Evolutionary conservation across 2,888 invertebrate species (phyloP), one percentile per base, ranked within the genome.

Genomic region (Amblyjoppa proteus): DNA sequence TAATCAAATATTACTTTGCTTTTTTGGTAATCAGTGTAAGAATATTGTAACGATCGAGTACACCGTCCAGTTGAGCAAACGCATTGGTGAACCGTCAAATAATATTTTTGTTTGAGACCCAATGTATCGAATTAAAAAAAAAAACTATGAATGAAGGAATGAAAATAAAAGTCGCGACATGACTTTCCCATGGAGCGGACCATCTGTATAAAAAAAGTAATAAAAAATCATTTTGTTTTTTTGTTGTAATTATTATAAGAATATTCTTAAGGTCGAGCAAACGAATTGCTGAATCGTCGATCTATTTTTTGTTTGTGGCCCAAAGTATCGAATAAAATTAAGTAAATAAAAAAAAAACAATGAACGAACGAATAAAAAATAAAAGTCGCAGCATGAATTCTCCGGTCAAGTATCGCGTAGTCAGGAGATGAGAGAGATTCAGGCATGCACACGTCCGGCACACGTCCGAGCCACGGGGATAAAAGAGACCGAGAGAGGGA

Each of bases 401-500:
- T 74, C 38, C 66, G 64, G 69, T 56, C 53, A 64, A 76, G 70
- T 78, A 80, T 74, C 85, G 84, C 56, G 74, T 56, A 58, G 69
- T 51, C 28, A 20, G 38, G n/a, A 61, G 53, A 74, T 70, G 79
- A 81, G 64, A 49, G 76, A 78, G 25, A 76, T 84, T 77, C 41
- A 28, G 31, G 28, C 68, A 69, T 86, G 76, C 90, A 91, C 91
- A 90, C 90, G 90, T 86, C 88, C 82, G 86, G 82, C 91, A 90
- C 91, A 89, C 91, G 90, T 89, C 88, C 79, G 66, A 77, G 77
- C 74, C 70, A 76, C 75, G 5, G 79, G 86, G 73, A 81, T 66
- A 49, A 76, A 84, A 58, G 51, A 82, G 64, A 71, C 45, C 38
- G 34, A 16, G 71, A 71, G 51, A 74, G 49, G 79, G 66, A 69